These are phyloP conservation scores for Acanthosepion esculentum DNA, from an alignment of 2,888 invertebrate species.

Conservation along the genomic window DNA sequence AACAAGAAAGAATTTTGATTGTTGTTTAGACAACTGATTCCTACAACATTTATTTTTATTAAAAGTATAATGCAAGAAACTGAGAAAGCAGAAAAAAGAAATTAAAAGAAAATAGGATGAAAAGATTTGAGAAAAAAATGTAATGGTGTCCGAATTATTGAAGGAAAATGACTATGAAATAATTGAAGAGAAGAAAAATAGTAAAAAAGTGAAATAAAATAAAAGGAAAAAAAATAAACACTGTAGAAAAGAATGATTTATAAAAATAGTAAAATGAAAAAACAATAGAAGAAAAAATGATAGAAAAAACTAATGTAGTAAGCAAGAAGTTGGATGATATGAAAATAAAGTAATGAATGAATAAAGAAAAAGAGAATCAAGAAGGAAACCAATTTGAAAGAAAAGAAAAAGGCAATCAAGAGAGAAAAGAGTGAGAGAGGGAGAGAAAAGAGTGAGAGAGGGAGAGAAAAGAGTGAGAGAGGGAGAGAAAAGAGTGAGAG, in stretches of 20 bases:
- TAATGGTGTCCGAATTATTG: background rate
- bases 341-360: background rate
- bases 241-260: background rate
- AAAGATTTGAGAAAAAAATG: background rate
- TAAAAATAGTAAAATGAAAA: too few species aligned
- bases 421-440: background rate
- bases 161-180: background rate
- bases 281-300: background rate
- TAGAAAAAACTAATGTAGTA: background rate
- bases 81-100: background rate
- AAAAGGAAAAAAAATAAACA: background rate
- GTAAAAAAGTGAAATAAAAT: background rate
- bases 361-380: background rate
- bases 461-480: background rate
- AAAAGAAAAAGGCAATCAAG: background rate
- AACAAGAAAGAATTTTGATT: background rate
- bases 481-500: background rate
- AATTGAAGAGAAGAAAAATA: background rate
- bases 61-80: background rate
- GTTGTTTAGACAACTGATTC: conserved; percentile 33
- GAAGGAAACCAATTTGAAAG: background rate
- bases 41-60: background rate
- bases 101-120: background rate
- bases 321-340: background rate
- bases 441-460: background rate